Percentiles rank a stretch among this genome's conserved stretches.
Evolutionary conservation across 92 coral and sea anemone species (phyloP).

Genomic region (Umimayanthus kanabou): DNA sequence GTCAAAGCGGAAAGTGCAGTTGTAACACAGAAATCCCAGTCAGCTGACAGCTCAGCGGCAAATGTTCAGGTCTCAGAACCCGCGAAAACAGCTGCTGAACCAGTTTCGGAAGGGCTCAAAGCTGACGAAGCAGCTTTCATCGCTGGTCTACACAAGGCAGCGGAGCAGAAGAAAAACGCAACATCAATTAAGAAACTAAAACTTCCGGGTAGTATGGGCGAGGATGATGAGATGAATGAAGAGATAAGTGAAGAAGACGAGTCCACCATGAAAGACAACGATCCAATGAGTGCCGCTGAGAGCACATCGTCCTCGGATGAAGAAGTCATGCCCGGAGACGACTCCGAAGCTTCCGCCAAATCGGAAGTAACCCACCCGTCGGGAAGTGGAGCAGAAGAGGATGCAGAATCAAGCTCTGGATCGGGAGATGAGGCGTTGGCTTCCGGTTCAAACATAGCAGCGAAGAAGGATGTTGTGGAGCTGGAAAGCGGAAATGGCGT

Average conservation of each 20-base stretch:
- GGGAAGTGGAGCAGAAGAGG: slow-evolving; percentile 48
- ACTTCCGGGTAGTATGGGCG: slow-evolving; percentile 92
- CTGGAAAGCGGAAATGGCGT: slow-evolving; percentile 77
- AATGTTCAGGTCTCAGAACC: slow-evolving; percentile 35
- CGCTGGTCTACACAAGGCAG: slow-evolving; percentile 82
- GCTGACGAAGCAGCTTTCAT: slow-evolving; percentile 94
- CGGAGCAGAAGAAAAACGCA: slow-evolving; percentile 55
- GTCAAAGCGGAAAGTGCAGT: neutral
- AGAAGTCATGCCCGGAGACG: slow-evolving; percentile 52
- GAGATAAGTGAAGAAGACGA: slow-evolving; percentile 59
- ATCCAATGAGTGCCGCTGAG: slow-evolving; percentile 39
- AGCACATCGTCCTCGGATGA: slow-evolving; percentile 29
- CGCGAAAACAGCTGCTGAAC: slow-evolving; percentile 46
- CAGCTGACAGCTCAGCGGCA: neutral
- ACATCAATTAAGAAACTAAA: slow-evolving; percentile 35
- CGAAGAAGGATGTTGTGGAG: slow-evolving; percentile 63
- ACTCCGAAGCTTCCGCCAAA: slow-evolving; percentile 38
- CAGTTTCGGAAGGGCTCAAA: slow-evolving; percentile 52
- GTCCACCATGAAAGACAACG: slow-evolving; percentile 36
- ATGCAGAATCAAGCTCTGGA: slow-evolving; percentile 50
- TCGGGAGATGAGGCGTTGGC: slow-evolving; percentile 41
- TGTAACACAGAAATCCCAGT: neutral
- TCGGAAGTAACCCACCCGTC: slow-evolving; percentile 37
- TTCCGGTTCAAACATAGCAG: slow-evolving; percentile 40
- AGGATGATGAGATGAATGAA: slow-evolving; percentile 60